phyloP scores from a whole-genome alignment of 1,140 invertebrate species.

The Cyclina sinensis region DNA sequence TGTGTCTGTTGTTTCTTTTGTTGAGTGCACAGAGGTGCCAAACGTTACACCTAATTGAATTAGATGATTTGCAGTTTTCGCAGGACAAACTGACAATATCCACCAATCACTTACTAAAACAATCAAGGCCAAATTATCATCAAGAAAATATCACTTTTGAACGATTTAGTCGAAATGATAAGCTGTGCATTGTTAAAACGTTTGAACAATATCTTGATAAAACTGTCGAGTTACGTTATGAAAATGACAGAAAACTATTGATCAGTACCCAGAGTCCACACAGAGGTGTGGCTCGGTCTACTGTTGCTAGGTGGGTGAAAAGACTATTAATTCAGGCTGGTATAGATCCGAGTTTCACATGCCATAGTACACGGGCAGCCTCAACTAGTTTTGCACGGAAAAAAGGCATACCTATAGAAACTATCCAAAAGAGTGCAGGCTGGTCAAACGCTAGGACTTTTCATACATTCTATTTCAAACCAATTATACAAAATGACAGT shows the following conservation, averaged over 20 bases:
- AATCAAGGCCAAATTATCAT: slow-evolving; percentile 1
- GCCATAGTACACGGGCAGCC: background rate
- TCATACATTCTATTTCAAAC: background rate
- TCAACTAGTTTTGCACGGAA: background rate
- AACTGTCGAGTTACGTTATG: background rate
- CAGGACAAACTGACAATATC: background rate
- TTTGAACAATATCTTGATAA: background rate
- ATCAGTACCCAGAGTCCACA: background rate
- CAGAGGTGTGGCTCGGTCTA: background rate
- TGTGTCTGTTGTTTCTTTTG: background rate
- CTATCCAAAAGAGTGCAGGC: background rate
- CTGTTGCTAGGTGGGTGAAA: background rate
- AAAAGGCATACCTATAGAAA: background rate
- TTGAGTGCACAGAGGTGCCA: slow-evolving; percentile 29
- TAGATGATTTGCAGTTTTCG: background rate
- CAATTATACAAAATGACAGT: background rate
- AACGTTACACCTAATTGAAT: background rate
- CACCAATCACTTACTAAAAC: background rate
- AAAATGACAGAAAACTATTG: background rate
- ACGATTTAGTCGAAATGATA: background rate
- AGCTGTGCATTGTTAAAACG: background rate
- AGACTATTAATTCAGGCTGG: background rate
- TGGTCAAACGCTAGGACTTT: slow-evolving; percentile 13
- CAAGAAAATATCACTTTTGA: background rate
- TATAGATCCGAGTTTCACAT: background rate